These are phyloP conservation scores for Calypte anna DNA, from an alignment of 2,113 vertebrate genomes.

Conservation along the genomic window DNA sequence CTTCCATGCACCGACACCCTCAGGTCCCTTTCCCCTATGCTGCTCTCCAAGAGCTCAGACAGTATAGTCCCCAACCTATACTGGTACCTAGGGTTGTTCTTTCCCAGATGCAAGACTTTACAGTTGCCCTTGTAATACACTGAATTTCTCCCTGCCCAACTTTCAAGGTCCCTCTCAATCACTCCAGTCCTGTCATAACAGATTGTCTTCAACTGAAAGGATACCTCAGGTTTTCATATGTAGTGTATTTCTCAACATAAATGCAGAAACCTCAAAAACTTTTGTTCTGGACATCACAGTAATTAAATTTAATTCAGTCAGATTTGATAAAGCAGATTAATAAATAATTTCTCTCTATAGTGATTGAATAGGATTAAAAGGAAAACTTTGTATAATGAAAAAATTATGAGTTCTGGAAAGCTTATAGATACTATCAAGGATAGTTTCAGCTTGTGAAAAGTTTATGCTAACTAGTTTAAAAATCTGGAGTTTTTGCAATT, in stretches of 20 bases:
- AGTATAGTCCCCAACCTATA: too few species aligned
- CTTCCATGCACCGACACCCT: too few species aligned
- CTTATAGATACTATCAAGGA: not conserved
- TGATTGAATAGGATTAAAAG: not conserved
- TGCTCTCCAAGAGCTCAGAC: too few species aligned
- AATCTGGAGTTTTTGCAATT: not conserved
- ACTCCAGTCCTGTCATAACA: not conserved
- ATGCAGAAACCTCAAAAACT: not conserved
- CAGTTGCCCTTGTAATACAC: too few species aligned
- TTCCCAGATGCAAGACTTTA: too few species aligned
- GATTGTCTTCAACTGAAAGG: not conserved
- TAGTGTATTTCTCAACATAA: not conserved
- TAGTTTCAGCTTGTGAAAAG: not conserved
- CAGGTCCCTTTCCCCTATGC: too few species aligned
- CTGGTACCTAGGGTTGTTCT: too few species aligned
- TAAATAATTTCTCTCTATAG: not conserved
- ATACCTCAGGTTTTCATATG: not conserved
- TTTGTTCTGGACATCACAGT: not conserved
- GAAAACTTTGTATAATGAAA: not conserved
- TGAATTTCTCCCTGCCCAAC: too few species aligned
- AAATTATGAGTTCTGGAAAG: not conserved
- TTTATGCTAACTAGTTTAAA: not conserved
- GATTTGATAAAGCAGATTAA: slow-evolving; percentile 6
- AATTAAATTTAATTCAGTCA: slow-evolving; percentile 19
- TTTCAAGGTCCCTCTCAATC: too few species aligned